Base-by-base conservation (phyloP, 2,888 invertebrate genomes). In the Nebria brevicollis region DNA sequence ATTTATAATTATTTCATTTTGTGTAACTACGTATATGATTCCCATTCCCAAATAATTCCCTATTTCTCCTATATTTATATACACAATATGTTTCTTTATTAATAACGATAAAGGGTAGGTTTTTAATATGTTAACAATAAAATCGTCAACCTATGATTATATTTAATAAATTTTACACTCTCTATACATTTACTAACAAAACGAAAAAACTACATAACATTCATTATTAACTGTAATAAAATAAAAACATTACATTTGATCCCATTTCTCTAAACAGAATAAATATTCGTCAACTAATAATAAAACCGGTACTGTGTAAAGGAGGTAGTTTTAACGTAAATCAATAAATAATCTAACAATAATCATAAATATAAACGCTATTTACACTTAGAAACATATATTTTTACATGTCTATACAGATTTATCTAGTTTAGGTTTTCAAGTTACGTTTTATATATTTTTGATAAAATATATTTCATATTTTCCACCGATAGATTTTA, bases 321-420 rank as follows among this genome's bases (percentile, higher is more conserved):
- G 73, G 15, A 43, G 43, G 41, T 42, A 15, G 41, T 43, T 34
- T 41, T 68, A 68, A 73, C 73, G 26, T 73, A 54, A 54, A 54
- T 7, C 41, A 73, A 73, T 41, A 73, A 42, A 41, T 73, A 43
- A 7, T 10, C 11, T 72, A 72, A 72, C 41, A n/a, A 72, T 72
- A 54, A 54, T 34, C n/a, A 72, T 26, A 72, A 26, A 34, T 26
- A 34, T 54, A 54, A 13, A 54, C 11, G 73, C 73, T 73, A 73
- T 73, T 73, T 73, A 73, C 73, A 73, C 73, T 73, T 73, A 73
- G 41, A 41, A 41, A 42, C 43, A 41, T 42, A 42, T 20, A n/a
- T 26, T 73, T 73, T 73, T 73, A 42, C 73, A 73, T 41, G 11
- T 73, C 73, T 73, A 73, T 73, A 73, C 73, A 73, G 34, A 73